Evolutionary conservation across 2,113 vertebrate species (phyloP).

Genomic region (Phocoena phocoena): DNA sequence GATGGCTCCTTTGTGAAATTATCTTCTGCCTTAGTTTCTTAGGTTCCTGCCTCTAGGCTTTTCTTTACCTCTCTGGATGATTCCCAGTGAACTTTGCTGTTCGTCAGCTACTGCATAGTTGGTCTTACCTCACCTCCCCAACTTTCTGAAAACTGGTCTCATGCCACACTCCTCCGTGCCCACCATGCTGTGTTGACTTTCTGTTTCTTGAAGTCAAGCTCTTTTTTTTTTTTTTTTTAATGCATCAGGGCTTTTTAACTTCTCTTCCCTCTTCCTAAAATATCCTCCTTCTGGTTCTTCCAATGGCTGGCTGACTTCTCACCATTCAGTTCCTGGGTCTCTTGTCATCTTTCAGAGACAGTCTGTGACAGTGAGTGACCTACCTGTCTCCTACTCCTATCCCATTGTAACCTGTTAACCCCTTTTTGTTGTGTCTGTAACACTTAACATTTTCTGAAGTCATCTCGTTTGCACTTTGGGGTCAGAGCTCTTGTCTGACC

Average conservation of each 20-base stretch:
- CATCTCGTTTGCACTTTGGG: background rate
- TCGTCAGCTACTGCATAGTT: background rate
- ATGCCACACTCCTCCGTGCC: background rate
- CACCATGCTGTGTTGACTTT: background rate
- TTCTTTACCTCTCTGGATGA: background rate
- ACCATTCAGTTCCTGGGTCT: background rate
- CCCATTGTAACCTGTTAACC: background rate
- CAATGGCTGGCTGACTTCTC: background rate
- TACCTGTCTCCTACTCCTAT: background rate
- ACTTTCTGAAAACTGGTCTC: background rate
- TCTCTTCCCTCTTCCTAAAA: background rate
- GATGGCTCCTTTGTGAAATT: background rate
- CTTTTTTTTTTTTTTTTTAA: background rate
- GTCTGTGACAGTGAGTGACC: background rate
- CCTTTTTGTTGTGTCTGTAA: background rate
- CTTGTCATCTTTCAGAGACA: background rate
- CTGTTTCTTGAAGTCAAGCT: background rate
- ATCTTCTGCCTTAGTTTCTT: background rate
- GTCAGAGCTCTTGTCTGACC: background rate
- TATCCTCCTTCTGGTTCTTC: background rate
- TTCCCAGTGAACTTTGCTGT: background rate
- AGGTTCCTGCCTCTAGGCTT: background rate
- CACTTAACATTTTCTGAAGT: conserved; percentile 28
- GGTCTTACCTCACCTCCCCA: background rate
- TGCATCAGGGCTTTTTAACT: background rate